These are phyloP conservation scores for Corydoras sp. DNA, from an alignment of 2,113 vertebrate species.

Conservation along the genomic window DNA sequence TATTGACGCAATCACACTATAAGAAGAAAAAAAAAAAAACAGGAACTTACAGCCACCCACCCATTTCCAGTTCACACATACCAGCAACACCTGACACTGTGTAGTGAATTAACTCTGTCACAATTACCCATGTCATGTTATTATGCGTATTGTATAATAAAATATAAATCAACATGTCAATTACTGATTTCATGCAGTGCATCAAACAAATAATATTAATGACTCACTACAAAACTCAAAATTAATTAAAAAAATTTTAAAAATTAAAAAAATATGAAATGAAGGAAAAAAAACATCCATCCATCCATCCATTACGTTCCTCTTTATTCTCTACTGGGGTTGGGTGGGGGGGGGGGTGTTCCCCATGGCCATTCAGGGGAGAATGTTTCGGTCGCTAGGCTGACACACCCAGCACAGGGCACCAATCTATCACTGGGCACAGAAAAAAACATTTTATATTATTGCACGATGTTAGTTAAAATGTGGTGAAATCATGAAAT, in stretches of 20 bases:
- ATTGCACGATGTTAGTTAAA: neutral
- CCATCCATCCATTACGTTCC: too few relatives aligned
- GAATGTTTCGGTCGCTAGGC: too few relatives aligned
- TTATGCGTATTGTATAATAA: too few relatives aligned
- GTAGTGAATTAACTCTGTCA: neutral
- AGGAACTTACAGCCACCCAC: conserved; percentile 27
- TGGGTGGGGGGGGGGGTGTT: too few relatives aligned
- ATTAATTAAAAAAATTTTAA: neutral
- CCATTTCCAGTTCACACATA: conserved; percentile 33
- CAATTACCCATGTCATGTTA: too few relatives aligned
- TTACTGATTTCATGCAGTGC: too few relatives aligned
- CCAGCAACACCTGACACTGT: conserved; percentile 18
- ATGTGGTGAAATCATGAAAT: neutral
- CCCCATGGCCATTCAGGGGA: too few relatives aligned
- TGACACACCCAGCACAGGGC: too few relatives aligned
- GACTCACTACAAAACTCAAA: neutral
- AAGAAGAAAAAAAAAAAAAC: conserved; percentile 21
- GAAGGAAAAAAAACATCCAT: neutral
- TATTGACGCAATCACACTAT: neutral
- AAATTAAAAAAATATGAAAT: neutral
- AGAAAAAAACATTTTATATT: neutral
- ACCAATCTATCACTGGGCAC: too few relatives aligned
- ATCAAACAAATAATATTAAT: neutral
- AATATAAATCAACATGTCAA: too few relatives aligned
- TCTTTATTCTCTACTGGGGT: too few relatives aligned